Conservation (phyloP, 2,888 invertebrate species). For the Erebia epiphron region DNA sequence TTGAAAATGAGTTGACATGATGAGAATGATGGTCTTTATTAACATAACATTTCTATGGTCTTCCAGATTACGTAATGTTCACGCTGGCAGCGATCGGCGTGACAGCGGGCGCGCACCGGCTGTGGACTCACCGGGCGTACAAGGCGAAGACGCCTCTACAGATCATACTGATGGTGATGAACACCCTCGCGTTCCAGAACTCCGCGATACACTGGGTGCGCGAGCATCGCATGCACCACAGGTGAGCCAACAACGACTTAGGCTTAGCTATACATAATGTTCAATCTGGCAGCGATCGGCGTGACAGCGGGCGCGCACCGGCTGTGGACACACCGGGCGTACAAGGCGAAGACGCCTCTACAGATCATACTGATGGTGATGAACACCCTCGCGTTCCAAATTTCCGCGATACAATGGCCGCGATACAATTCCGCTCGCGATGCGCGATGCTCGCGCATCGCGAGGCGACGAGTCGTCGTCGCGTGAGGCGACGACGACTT, state of each 20-base stretch:
- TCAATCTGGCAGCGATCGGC: slow-evolving; percentile 41
- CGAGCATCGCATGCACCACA: slow-evolving; percentile 53
- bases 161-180: slow-evolving; percentile 49
- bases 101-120: slow-evolving; percentile 50
- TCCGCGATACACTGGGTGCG: slow-evolving; percentile 46
- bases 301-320: slow-evolving; percentile 51
- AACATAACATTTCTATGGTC: too few relatives aligned
- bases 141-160: slow-evolving; percentile 50
- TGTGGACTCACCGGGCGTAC: slow-evolving; percentile 51
- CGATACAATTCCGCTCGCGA: too few relatives aligned
- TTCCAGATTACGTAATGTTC: slow-evolving; percentile 40
- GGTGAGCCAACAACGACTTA: slow-evolving; percentile 48
- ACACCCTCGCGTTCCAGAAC: slow-evolving; percentile 49
- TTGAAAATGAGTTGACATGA: too few relatives aligned
- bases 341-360: slow-evolving; percentile 49
- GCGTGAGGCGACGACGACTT: too few relatives aligned
- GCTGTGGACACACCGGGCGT: slow-evolving; percentile 50
- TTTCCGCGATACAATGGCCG: slow-evolving; percentile 46
- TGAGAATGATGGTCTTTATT: too few relatives aligned
- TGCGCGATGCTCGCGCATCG: slow-evolving; percentile 49
- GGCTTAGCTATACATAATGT: slow-evolving; percentile 22
- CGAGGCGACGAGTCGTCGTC: too few relatives aligned
- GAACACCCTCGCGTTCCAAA: slow-evolving; percentile 49
- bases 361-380: slow-evolving; percentile 50
- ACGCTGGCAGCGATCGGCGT: slow-evolving; percentile 44